phyloP scores from a whole-genome alignment of 2,797 vertebrate species.

The Paratrypauchen microcephalus region DNA sequence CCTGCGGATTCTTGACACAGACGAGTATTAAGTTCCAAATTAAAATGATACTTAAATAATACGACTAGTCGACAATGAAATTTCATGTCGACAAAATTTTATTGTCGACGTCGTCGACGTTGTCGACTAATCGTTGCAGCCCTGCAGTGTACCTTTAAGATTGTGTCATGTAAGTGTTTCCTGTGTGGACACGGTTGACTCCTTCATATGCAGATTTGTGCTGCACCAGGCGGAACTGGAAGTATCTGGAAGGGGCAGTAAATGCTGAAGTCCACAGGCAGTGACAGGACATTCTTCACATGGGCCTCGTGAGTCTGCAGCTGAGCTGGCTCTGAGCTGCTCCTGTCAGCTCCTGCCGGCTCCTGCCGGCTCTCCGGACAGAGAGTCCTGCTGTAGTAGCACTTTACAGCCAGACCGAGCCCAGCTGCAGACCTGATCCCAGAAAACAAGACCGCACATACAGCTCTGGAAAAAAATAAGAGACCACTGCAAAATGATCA shows the following conservation, averaged over 20 bases:
- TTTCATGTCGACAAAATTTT: no score
- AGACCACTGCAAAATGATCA: no score
- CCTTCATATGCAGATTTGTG: background rate
- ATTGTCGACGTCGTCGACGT: no score
- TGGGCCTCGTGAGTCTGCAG: constrained; percentile 5
- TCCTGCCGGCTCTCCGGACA: background rate
- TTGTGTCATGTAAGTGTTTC: background rate
- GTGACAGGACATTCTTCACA: constrained; percentile 28
- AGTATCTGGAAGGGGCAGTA: background rate
- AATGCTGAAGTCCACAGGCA: constrained; percentile 3
- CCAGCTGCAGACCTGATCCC: constrained; percentile 4
- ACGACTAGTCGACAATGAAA: no score
- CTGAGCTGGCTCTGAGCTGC: constrained; percentile 31
- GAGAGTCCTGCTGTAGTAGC: constrained; percentile 21
- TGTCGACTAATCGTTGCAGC: no score
- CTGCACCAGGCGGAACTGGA: background rate
- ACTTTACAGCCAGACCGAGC: constrained; percentile 18
- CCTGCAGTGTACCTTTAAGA: no score
- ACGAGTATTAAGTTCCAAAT: no score
- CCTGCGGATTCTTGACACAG: no score
- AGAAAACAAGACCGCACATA: constrained; percentile 2
- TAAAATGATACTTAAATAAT: no score
- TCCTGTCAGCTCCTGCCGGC: background rate
- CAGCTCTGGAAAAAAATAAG: no score
- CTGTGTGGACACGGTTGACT: background rate